Base-by-base conservation (phyloP, 2,888 invertebrate genomes). In the Caenorhabditis sp. region DNA sequence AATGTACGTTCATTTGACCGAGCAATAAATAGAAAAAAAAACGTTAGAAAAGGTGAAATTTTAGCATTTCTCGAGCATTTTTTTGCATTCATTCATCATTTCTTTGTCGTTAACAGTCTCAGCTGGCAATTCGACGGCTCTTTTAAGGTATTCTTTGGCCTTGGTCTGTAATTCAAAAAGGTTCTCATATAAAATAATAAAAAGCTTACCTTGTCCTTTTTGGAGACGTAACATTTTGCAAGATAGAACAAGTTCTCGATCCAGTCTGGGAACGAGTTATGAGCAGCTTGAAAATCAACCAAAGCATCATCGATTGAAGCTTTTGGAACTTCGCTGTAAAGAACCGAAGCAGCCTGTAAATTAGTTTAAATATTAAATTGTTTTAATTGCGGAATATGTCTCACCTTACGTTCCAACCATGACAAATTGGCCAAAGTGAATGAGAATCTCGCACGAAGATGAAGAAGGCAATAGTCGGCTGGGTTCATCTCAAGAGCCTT, bases 211-310 rank as follows among this genome's bases (percentile, higher is more conserved):
- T 84, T 83, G 54, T 86, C 79, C 54, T 77, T 77, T 63, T 82
- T 83, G 37, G 76, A 72, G 12, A 84, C n/a, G 55, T 81, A 82
- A 66, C 85, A 83, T 79, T 88, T 88, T 27, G 86, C 89, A 60
- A 89, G 80, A 82, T 86, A 89, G 49, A 89, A 72, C 57, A 87
- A 76, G 78, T 90, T 90, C 78, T 89, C 89, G 74, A 89, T 88
- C 89, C 89, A 90, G 37, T 83, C 83, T 23, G 89, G 88, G 27
- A 86, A 84, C 36, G 89, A 76, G 59, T 84, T 81, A 61, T 88
- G 88, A 27, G 89, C 79, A 3, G 78, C 77, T 49, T 74, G 65
- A 58, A 83, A 83, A 68, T 83, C 83, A n/a, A 24, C 58, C 21
- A 81, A 70, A 10, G 83, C 83, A 31, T 83, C 83, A 24, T 83